Evolutionary conservation across 2,113 vertebrate genomes (phyloP), one percentile per base, ranked within the genome.

Genomic region (Gasterosteus nipponicus): DNA sequence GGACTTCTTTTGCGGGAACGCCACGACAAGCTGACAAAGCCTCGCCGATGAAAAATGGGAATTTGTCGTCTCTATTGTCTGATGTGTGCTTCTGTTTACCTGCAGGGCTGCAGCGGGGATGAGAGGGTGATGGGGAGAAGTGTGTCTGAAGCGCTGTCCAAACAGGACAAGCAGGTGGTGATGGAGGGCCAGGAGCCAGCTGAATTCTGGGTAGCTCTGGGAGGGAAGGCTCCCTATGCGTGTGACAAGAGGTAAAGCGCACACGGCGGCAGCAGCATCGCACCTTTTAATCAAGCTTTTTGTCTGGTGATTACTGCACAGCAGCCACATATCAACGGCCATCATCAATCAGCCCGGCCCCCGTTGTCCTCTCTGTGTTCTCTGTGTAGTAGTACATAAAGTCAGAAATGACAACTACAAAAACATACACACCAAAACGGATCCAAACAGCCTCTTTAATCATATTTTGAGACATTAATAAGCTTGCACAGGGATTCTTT

Each of bases 161-260:
- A 84, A 35, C 81, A 94, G 70, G 96, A 96, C 81, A 97, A 96
- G 78, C 94, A 95, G 73, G 95, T 94, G 62, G 89, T 96, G 80
- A 93, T 96, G 94, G 96, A 98, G 75, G 95, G 95, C 8, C 96
- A 97, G 92, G 96, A 98, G 62, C 96, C 96, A 8, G 92, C 94
- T 38, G 95, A 96, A 22, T 98, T 98, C 92, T 98, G 96, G 96
- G 91, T 96, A 26, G 94, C 94, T 15, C 69, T 98, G 67, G 96
- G 96, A 82, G 96, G 96, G 60, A 98, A 95, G 89, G 94, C 94
- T 2, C 95, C 96, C 9, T 98, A 98, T 0, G 91, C 95, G 78
- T 95, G 80, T 47, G 95, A 96, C 78, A 97, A 95, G 83, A 95
- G 95, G 96, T 97, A 89, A 89, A 80, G 64, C n/a, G 54, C 26